A percentile compares a stretch with the other conserved stretches of the same genome.
Conservation (phyloP, 2,797 vertebrate genomes). For the Crypturellus tataupa region DNA sequence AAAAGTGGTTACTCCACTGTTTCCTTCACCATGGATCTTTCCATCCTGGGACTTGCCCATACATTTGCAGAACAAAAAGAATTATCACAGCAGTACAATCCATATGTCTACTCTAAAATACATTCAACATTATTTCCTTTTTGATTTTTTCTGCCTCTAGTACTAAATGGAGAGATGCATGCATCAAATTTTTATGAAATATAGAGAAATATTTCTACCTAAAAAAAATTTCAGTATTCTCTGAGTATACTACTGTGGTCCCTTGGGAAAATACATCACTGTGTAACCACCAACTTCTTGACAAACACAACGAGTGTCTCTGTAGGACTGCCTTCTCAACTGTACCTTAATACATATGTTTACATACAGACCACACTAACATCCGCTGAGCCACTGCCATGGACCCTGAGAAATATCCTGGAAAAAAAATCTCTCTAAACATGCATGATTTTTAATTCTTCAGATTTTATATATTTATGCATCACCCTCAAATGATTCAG, state of each 20-base stretch:
- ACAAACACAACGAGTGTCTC: neutral
- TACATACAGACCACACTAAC: neutral
- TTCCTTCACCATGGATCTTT: neutral
- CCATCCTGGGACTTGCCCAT: neutral
- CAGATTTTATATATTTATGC: neutral
- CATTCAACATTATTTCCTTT: neutral
- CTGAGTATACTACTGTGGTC: neutral
- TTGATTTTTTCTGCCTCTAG: neutral
- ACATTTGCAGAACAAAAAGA: neutral
- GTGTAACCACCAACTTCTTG: neutral
- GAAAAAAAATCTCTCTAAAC: neutral
- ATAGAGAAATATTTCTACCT: conserved; percentile 3
- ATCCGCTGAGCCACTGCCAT: neutral
- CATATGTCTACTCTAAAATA: neutral
- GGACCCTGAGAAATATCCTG: neutral
- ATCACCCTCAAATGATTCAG: neutral
- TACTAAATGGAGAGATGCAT: neutral
- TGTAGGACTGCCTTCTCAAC: neutral
- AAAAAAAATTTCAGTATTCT: neutral
- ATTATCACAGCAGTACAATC: neutral
- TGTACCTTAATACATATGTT: neutral
- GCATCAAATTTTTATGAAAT: neutral
- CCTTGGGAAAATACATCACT: neutral
- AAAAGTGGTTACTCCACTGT: neutral
- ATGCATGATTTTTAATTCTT: neutral